Conservation (phyloP, 2,888 invertebrate species). For the Dynastes maya region DNA sequence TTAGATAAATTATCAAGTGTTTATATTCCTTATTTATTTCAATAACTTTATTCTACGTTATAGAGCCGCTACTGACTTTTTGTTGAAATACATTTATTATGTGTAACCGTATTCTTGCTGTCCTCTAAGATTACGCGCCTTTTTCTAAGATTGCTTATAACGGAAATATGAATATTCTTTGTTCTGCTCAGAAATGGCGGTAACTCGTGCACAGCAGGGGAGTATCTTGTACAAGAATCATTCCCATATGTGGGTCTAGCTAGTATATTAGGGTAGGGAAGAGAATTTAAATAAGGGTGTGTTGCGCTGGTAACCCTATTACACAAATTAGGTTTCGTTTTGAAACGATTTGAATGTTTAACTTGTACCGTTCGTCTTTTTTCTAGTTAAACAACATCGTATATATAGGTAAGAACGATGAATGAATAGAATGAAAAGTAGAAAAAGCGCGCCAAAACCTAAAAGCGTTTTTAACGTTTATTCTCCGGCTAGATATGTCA, state of each 20-base stretch:
- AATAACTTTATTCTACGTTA: no score
- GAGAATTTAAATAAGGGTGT: conserved; percentile 31
- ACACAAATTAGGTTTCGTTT: conserved; percentile 48
- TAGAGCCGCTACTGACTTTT: no score
- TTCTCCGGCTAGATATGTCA: background rate
- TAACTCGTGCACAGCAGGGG: conserved; percentile 31
- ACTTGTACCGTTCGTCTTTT: conserved; percentile 27
- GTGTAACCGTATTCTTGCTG: no score
- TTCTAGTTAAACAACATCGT: conserved; percentile 13
- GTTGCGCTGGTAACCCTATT: conserved; percentile 46
- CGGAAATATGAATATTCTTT: conserved; percentile 39
- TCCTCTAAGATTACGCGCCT: no score
- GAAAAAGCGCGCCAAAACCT: conserved; percentile 39
- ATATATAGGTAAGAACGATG: background rate
- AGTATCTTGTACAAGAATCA: conserved; percentile 34
- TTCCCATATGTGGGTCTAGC: conserved; percentile 26
- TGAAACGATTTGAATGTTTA: conserved; percentile 42
- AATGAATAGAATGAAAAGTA: conserved; percentile 1
- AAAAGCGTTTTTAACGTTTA: conserved; percentile 13
- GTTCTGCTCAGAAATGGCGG: conserved; percentile 43
- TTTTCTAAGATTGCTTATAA: conserved; percentile 2
- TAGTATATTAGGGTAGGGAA: conserved; percentile 25
- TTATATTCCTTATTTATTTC: no score
- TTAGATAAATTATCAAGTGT: no score
- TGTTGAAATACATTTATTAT: no score